Evolutionary conservation across 1,140 invertebrate genomes (phyloP), one percentile per base, ranked within the genome.

Genomic region (Macrocentrus cingulum): DNA sequence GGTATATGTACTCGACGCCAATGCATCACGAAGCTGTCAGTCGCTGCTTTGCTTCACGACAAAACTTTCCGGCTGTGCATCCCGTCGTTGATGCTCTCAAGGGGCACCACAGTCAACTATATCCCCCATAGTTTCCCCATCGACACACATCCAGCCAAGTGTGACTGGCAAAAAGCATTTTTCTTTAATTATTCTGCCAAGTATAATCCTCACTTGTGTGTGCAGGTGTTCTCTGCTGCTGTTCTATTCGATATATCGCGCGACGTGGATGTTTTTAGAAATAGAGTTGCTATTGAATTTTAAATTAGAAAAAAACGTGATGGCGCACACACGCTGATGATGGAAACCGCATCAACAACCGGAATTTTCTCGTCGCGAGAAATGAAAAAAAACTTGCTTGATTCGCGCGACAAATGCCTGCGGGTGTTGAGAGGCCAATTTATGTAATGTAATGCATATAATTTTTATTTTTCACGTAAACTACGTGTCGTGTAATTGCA

Each of bases 21-120:
- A 67, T 67, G 66, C 64, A 68, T 69, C 66, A 68, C 67, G 29
- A 55, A 61, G 51, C 66, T 69, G 67, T 68, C 67, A 64, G 66
- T 64, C 59, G 60, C 66, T 58, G 55, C 59, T 39, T 63, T 67
- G 59, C 51, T 66, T 64, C 55, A 60, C 62, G 67, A 69, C 67
- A 69, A 69, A 69, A 39, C 25, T 29, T 29, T 9, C 25, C 25
- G 25, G 25, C 25, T 9, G 9, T 29, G 25, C 9, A 9, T 29
- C 25, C n/a, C n/a, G n/a, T n/a, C n/a, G n/a, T n/a, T n/a, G n/a
- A 9, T 29, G 4, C 25, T 4, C 25, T 29, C 25, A 9, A 5
- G 25, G 25, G 25, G 25, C 4, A 29, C 4, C 9, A 29, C 25
- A 29, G 25, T 29, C 25, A 9, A 29, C 9, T 5, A 29, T 29